Conservation (phyloP, 2,113 vertebrate genomes). For the Acrocephalus arundinaceus region DNA sequence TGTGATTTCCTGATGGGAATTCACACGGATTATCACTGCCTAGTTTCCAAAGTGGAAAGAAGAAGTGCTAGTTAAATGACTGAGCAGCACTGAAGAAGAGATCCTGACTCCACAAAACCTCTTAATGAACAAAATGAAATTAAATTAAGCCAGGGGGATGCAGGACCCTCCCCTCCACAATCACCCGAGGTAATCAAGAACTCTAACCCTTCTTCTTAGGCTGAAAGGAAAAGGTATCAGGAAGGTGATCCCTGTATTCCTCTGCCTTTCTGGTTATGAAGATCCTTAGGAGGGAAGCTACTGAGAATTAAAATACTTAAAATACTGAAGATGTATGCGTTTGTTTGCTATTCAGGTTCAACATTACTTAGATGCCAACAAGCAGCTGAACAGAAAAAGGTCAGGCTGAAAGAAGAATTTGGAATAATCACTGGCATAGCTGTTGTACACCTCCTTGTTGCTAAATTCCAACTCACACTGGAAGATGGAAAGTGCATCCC, state of each 20-base stretch:
- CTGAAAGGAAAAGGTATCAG: not conserved
- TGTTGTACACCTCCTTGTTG: not conserved
- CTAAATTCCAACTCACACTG: not conserved
- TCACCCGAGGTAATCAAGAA: not conserved
- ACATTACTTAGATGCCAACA: not conserved
- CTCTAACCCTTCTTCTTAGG: not conserved
- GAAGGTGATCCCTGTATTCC: not conserved
- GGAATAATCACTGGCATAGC: not conserved
- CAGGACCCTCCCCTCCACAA: not conserved
- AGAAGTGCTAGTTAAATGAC: not conserved
- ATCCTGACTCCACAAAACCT: not conserved
- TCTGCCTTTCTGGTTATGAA: not conserved
- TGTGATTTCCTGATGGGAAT: not conserved
- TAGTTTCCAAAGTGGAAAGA: not conserved
- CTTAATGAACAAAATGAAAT: not conserved
- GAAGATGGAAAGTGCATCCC: not conserved
- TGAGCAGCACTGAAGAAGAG: not conserved
- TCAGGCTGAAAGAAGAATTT: not conserved
- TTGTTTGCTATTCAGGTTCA: not conserved
- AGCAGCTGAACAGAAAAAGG: not conserved
- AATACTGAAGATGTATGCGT: not conserved
- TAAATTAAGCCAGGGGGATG: not conserved
- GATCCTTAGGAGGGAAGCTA: not conserved
- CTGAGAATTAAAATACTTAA: not conserved
- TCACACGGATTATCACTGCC: not conserved